These are phyloP conservation scores for Grammomys dolichurus DNA, from an alignment of 2,113 vertebrate genomes.

Conservation along the genomic window DNA sequence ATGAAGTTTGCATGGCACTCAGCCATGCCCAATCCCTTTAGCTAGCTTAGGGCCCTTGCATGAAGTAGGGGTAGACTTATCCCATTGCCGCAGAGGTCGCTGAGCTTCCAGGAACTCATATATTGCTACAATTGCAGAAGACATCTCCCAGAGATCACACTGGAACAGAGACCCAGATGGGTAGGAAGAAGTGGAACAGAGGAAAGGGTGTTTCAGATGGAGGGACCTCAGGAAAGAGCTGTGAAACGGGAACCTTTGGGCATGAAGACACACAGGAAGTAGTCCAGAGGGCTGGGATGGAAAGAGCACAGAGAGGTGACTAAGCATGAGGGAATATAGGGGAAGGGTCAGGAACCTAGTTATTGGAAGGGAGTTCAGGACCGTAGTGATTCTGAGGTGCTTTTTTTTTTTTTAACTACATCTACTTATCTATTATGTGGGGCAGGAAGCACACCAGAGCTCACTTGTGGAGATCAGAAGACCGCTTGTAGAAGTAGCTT, in stretches of 20 bases:
- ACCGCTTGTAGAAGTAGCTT: not conserved
- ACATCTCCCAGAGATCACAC: not conserved
- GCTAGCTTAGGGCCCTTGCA: not conserved
- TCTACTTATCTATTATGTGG: not conserved
- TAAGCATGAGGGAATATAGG: not conserved
- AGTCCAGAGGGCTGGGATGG: not conserved
- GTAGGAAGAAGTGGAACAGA: not conserved
- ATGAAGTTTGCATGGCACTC: constrained; percentile 29
- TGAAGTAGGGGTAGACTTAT: not conserved
- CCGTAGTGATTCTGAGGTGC: not conserved
- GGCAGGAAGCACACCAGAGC: not conserved
- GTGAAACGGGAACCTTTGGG: not conserved
- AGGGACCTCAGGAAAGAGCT: not conserved
- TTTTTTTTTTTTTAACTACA: not conserved
- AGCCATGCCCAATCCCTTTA: not conserved
- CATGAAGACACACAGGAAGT: not conserved
- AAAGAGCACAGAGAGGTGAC: not conserved
- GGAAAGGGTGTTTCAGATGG: not conserved
- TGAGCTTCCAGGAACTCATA: not conserved
- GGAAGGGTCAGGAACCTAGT: no score
- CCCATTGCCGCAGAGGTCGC: not conserved
- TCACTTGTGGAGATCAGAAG: not conserved
- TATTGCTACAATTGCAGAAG: not conserved
- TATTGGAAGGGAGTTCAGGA: no score
- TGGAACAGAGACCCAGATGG: not conserved